These are phyloP conservation scores for Laticauda colubrina DNA, from an alignment of 2,113 vertebrate genomes.

Conservation along the genomic window DNA sequence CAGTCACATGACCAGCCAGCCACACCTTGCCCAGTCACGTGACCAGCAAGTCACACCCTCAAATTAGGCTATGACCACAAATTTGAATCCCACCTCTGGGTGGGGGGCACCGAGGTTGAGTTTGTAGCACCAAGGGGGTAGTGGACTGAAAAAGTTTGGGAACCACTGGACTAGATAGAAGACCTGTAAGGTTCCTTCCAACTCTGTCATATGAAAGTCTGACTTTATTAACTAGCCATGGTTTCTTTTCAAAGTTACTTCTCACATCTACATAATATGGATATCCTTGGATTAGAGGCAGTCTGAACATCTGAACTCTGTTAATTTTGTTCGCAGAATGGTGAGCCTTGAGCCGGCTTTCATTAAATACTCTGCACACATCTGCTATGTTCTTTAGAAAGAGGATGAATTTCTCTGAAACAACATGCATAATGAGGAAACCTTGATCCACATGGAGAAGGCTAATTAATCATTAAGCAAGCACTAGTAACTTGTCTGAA, in stretches of 20 bases:
- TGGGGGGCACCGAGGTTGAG: too few relatives aligned
- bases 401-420: conserved; percentile 56
- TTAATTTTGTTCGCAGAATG: conserved; percentile 27
- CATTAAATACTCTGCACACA: conserved; percentile 36
- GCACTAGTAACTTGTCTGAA: conserved; percentile 68
- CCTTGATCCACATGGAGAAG: conserved; percentile 49
- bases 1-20: too few relatives aligned
- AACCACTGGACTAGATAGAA: not conserved
- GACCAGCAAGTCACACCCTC: too few relatives aligned
- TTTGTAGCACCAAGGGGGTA: too few relatives aligned
- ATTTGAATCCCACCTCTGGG: too few relatives aligned
- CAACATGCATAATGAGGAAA: conserved; percentile 58
- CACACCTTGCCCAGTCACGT: too few relatives aligned
- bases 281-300: not conserved
- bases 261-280: not conserved
- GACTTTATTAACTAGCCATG: not conserved
- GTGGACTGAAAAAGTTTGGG: too few relatives aligned
- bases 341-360: conserved; percentile 20
- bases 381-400: conserved; percentile 31
- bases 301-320: conserved; percentile 26
- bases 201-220: not conserved
- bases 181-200: not conserved
- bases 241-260: not conserved
- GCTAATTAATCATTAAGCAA: conserved; percentile 72
- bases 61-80: too few relatives aligned